These are phyloP conservation scores for Urocyon cinereoargenteus DNA, from an alignment of 2,797 vertebrate species.

Conservation along the genomic window DNA sequence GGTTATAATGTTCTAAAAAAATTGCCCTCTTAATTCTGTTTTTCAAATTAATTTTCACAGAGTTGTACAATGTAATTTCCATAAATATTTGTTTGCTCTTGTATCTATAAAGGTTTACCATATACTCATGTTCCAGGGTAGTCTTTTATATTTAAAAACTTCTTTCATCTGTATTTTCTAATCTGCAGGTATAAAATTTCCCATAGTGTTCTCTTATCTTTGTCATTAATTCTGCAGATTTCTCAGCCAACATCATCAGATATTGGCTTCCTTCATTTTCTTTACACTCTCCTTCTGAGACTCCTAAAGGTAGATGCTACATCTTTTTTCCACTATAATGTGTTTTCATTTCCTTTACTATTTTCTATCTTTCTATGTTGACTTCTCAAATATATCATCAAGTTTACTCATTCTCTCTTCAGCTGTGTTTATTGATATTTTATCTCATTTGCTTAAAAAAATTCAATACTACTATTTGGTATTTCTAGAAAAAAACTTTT, in stretches of 20 bases:
- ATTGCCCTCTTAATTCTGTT: neutral
- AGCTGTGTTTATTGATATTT: neutral
- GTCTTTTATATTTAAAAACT: neutral
- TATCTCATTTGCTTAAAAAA: neutral
- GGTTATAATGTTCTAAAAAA: neutral
- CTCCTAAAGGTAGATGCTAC: neutral
- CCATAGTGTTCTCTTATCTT: neutral
- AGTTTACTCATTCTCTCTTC: neutral
- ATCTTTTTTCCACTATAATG: neutral
- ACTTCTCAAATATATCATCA: neutral
- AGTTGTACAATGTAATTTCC: neutral
- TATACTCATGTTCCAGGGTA: neutral
- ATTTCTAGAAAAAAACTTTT: neutral
- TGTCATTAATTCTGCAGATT: neutral
- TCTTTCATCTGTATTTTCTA: neutral
- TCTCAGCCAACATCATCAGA: neutral
- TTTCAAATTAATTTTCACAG: conserved; percentile 3
- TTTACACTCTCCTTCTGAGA: neutral
- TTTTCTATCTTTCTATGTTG: neutral
- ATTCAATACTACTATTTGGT: neutral
- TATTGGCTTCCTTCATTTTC: neutral
- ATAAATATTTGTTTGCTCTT: neutral
- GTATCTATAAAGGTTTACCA: neutral
- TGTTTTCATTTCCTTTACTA: neutral
- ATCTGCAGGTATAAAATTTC: neutral